Conservation (phyloP, 2,888 invertebrate genomes). For the Melanophora roralis region DNA sequence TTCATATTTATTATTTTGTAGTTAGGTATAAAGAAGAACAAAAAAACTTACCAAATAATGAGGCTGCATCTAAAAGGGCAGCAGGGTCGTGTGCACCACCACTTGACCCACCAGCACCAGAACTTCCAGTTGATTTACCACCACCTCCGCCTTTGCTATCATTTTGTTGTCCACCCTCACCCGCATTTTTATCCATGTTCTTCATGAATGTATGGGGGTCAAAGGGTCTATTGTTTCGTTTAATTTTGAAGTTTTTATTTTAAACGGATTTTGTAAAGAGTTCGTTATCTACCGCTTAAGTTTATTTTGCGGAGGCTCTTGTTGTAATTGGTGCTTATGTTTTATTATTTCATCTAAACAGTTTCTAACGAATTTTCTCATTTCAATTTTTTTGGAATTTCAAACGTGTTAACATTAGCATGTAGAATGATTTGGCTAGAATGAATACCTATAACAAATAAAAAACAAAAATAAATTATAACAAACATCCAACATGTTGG, state of each 20-base stretch:
- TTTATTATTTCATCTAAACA: slow-evolving; percentile 6
- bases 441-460: no score
- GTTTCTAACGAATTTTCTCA: slow-evolving; percentile 30
- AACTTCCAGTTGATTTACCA: slow-evolving; percentile 75
- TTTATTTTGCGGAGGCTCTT: not conserved
- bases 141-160: slow-evolving; percentile 77
- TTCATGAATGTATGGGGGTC: slow-evolving; percentile 66
- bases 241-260: slow-evolving; percentile 65
- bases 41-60: slow-evolving; percentile 80
- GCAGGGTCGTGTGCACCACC: slow-evolving; percentile 80
- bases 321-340: slow-evolving; percentile 21
- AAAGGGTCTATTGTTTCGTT: slow-evolving; percentile 66
- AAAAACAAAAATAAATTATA: not conserved
- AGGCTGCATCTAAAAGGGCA: slow-evolving; percentile 88
- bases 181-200: slow-evolving; percentile 89
- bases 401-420: slow-evolving; percentile 31
- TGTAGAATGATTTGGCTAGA: slow-evolving; percentile 24
- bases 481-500: slow-evolving; percentile 25
- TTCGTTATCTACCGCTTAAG: slow-evolving; percentile 33
- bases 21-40: slow-evolving; percentile 74
- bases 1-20: no score
- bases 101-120: slow-evolving; percentile 77
- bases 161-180: slow-evolving; percentile 76
- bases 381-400: slow-evolving; percentile 39
- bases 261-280: slow-evolving; percentile 53